Evolutionary conservation across 2,888 invertebrate genomes (phyloP).

Genomic region (Deroplatys truncata): DNA sequence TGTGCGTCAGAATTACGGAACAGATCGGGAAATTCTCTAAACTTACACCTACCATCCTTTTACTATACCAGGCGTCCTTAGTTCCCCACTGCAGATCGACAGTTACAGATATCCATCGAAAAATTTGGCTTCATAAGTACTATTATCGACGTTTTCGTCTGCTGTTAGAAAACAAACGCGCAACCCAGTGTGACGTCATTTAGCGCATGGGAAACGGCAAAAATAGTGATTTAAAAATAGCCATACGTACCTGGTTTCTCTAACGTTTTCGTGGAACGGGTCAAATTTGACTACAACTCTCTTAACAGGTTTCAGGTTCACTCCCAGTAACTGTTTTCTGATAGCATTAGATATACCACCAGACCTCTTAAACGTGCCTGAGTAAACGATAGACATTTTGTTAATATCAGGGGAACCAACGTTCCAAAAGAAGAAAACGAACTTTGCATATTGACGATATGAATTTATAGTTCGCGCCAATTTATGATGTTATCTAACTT

Average conservation of each 20-base stretch:
- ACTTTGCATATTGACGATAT: background rate
- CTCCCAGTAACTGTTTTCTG: slow-evolving; percentile 61
- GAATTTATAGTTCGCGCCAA: background rate
- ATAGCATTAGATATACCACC: slow-evolving; percentile 69
- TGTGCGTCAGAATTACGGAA: background rate
- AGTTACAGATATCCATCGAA: background rate
- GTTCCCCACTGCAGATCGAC: background rate
- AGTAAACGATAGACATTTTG: slow-evolving; percentile 72
- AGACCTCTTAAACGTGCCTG: slow-evolving; percentile 63
- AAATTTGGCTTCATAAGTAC: background rate
- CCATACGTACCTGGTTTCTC: slow-evolving; percentile 54
- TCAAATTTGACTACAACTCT: slow-evolving; percentile 76
- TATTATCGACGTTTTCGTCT: slow-evolving; percentile 29
- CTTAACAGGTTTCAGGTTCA: slow-evolving; percentile 76
- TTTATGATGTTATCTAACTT: background rate
- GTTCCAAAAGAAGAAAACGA: background rate
- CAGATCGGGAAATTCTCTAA: background rate
- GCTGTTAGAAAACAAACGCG: slow-evolving; percentile 33
- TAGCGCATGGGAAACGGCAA: background rate
- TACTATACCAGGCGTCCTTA: background rate
- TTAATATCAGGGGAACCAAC: background rate
- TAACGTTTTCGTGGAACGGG: slow-evolving; percentile 72
- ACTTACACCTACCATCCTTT: background rate
- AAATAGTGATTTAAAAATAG: background rate
- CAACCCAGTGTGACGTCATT: slow-evolving; percentile 34